These are phyloP conservation scores for Terebella lapidaria DNA, from an alignment of 2,888 invertebrate genomes.

Conservation along the genomic window DNA sequence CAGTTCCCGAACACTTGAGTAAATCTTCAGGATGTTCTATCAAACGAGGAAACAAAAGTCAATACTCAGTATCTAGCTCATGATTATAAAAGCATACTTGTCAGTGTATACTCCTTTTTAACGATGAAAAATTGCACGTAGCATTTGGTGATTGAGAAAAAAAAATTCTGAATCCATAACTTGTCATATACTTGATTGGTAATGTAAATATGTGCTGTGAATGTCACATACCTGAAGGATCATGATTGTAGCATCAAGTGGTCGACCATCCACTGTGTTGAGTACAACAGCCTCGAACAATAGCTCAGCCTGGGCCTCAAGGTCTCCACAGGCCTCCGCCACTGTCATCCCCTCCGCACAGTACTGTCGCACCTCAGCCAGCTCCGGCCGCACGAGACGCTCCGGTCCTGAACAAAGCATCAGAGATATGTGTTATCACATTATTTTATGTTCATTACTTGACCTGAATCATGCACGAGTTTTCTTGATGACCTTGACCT, in stretches of 20 bases:
- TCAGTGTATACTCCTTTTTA: no score
- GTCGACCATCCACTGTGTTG: conserved; percentile 45
- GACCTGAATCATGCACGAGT: no score
- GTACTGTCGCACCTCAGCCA: conserved; percentile 47
- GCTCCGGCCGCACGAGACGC: conserved; percentile 42
- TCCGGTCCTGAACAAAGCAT: conserved; percentile 29
- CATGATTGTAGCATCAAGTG: conserved; percentile 35
- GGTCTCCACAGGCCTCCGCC: conserved; percentile 45
- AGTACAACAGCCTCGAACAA: conserved; percentile 38
- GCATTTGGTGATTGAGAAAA: no score
- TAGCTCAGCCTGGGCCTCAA: conserved; percentile 49
- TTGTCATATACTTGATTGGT: no score
- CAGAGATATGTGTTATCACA: no score
- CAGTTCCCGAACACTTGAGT: neutral
- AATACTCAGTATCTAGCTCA: neutral
- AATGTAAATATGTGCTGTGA: no score
- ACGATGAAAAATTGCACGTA: no score
- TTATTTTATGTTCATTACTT: no score
- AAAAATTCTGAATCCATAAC: no score
- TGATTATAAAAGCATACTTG: no score
- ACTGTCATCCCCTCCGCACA: conserved; percentile 48
- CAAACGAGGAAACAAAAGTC: no score
- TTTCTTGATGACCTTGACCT: no score
- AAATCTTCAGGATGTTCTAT: neutral
- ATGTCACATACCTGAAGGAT: conserved; percentile 37